Conservation (phyloP, 2,888 invertebrate species). For the Branchipolynoe longqiensis region DNA sequence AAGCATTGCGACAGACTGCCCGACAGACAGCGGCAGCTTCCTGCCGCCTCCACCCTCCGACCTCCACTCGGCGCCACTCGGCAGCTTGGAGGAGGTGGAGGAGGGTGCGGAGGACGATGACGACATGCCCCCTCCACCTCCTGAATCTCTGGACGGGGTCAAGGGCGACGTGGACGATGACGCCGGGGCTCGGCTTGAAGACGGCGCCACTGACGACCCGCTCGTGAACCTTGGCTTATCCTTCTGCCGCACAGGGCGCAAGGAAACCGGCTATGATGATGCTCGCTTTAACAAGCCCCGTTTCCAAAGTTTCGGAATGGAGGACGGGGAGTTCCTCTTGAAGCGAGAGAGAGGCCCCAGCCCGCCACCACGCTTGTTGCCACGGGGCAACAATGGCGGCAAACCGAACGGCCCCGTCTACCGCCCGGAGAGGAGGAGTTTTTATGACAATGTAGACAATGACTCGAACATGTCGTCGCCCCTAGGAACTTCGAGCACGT, state of each 20-base stretch:
- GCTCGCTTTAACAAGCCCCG: conserved; percentile 54
- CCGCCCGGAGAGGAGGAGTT: conserved; percentile 57
- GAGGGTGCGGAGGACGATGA: conserved; percentile 13
- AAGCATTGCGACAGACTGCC: conserved; percentile 7
- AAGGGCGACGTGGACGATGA: not conserved
- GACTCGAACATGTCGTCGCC: conserved; percentile 57
- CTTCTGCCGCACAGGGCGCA: not conserved
- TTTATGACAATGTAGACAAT: conserved; percentile 44
- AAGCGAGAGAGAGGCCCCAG: conserved; percentile 43
- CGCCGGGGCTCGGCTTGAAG: conserved; percentile 22
- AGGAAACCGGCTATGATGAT: conserved; percentile 45
- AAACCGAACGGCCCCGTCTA: conserved; percentile 22
- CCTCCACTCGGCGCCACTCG: not conserved
- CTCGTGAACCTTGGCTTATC: conserved; percentile 11
- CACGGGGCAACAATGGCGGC: not conserved
- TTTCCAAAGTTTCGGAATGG: conserved; percentile 52
- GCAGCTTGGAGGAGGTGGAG: conserved; percentile 38
- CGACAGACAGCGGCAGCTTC: not conserved
- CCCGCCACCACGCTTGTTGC: conserved; percentile 38
- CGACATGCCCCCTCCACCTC: conserved; percentile 57
- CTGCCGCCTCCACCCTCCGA: conserved; percentile 47
- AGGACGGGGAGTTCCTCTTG: conserved; percentile 56
- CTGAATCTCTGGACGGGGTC: conserved; percentile 56
- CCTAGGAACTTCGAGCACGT: conserved; percentile 39
- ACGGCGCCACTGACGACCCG: conserved; percentile 20